Evolutionary conservation across 2,888 invertebrate genomes (phyloP).

Genomic region (Apomyelois bistriatella): DNA sequence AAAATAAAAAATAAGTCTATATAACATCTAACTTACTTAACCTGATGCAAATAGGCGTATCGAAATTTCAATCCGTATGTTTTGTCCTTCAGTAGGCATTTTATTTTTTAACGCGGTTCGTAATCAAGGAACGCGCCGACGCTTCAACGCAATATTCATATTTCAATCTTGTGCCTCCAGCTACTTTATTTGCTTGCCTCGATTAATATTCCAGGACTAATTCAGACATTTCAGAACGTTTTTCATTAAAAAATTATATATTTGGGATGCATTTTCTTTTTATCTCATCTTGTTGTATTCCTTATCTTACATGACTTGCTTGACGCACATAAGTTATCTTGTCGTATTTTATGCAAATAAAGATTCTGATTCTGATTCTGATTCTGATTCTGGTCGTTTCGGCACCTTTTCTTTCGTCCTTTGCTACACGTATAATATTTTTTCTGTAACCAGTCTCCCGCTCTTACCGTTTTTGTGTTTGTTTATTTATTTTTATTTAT

Average conservation of each 20-base stretch:
- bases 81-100: constrained; percentile 5
- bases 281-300: no score
- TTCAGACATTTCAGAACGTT: background rate
- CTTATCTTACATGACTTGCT: no score
- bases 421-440: no score
- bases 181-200: constrained; percentile 9
- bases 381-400: no score
- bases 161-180: constrained; percentile 14
- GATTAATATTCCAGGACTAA: constrained; percentile 11
- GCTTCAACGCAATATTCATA: constrained; percentile 16
- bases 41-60: background rate
- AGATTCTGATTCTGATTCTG: no score
- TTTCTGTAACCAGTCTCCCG: no score
- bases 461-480: no score
- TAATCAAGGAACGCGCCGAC: constrained; percentile 16
- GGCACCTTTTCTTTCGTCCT: no score
- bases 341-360: no score
- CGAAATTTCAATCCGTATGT: constrained; percentile 4
- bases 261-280: no score
- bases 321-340: no score
- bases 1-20: background rate
- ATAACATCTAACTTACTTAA: background rate
- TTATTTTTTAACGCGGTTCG: constrained; percentile 18
- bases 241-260: background rate
- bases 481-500: no score